Conservation (phyloP, 2,888 invertebrate species). For the Athalia rosae region DNA sequence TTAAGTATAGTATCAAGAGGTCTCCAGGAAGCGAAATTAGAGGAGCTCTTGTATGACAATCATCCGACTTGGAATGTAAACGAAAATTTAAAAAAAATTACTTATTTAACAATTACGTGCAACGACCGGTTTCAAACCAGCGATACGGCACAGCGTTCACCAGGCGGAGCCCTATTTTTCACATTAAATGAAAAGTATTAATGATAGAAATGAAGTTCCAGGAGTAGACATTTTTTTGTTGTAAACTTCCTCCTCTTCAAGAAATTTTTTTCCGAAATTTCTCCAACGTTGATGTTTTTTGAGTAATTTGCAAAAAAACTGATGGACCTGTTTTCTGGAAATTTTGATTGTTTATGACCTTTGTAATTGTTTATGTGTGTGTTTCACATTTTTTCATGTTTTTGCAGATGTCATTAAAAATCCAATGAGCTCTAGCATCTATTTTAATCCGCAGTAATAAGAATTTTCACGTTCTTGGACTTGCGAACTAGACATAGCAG, state of each 20-base stretch:
- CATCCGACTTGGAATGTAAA: too few species aligned
- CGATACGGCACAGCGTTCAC: background rate
- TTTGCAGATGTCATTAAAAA: too few species aligned
- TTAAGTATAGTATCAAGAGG: background rate
- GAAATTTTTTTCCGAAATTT: conserved; percentile 11
- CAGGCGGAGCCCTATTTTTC: background rate
- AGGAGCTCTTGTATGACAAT: background rate
- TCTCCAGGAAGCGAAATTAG: background rate
- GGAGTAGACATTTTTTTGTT: background rate
- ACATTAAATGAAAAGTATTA: background rate
- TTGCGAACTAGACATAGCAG: too few species aligned
- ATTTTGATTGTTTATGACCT: background rate
- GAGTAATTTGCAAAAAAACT: too few species aligned
- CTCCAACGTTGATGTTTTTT: too few species aligned
- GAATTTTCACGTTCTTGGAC: too few species aligned
- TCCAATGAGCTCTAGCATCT: too few species aligned
- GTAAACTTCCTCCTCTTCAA: background rate
- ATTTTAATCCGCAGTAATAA: too few species aligned
- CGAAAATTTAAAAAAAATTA: background rate
- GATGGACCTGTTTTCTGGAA: background rate
- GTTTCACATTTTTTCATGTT: too few species aligned
- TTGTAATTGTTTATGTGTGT: background rate
- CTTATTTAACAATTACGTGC: background rate
- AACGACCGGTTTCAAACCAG: background rate
- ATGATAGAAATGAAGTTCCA: background rate